Base-by-base conservation (phyloP, 2,113 vertebrate species). In the Microtus pennsylvanicus region DNA sequence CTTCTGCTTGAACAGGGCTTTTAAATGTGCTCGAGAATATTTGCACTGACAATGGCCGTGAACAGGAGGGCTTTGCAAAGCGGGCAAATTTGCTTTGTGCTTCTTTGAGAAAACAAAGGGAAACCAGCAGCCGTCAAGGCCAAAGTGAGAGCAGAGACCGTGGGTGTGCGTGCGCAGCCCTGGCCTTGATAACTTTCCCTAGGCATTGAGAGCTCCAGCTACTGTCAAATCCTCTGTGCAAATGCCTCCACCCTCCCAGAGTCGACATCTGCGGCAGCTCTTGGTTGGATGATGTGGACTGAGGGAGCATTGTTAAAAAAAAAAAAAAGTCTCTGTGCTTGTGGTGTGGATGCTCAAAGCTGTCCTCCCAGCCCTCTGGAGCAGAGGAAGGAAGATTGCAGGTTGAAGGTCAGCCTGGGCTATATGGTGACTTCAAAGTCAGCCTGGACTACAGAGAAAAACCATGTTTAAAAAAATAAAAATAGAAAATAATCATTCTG, bases 41-140 rank as follows among this genome's bases (percentile, higher is more conserved):
- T 94, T 92, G 90, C 83, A 14, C 94, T 94, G 96, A 95, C 95
- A 95, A 70, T 80, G 0, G 47, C 63, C 26, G 35, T 72, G 87
- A 86, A 55, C 26, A 35, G 63, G 67, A 9, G 50, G 2, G 81
- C 76, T 95, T 67, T 92, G 88, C 16, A 47, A 90, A 76, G 72
- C 38, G 0, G 52, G 89, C 67, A 94, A 89, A 94, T 97, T 81
- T 95, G 93, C 81, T 83, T 90, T 87, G 69, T 13, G 87, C 52
- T 94, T 97, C 82, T 96, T 28, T 93, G 77, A 96, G 97, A 93
- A 96, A 97, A 97, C 94, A 91, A 22, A 5, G 42, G 76, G 80
- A 90, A 95, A 82, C 87, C 72, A 26, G 88, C 88, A 47, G 42
- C 88, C 3, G 0, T 87, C 86, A 96, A 97, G 93, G 96, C 77